Base-by-base conservation (phyloP, 2,113 vertebrate species). In the Hoplias malabaricus region DNA sequence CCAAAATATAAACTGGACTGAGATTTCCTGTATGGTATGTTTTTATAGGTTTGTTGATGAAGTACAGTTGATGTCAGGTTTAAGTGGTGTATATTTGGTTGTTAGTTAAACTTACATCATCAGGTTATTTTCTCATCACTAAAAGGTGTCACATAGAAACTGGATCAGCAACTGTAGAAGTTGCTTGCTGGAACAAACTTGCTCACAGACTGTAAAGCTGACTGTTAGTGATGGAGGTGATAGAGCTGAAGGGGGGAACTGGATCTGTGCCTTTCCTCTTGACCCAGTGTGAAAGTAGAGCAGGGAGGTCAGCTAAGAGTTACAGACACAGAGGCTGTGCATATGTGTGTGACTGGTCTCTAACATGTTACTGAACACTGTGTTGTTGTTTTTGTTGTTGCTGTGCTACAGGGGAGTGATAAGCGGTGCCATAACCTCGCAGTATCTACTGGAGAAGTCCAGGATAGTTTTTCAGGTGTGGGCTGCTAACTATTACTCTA, bases 361-460 rank as follows among this genome's bases (percentile, higher is more conserved):
- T 57, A 81, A 36, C 66, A 68, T 31, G 16, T 33, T 27, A 56
- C 16, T 57, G 50, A 54, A 57, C 14, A 4, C 25, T 77, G 40
- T 75, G 33, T 70, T 77, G 43, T 80, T 65, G 19, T 56, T 53
- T 7, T 48, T 31, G 46, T 70, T 42, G 2, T 5, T 68, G 38
- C 5, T 9, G 4, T 38, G 57, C 84, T 36, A 77, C 87, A 98
- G 95, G 43, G 95, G 96, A 59, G 87, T 96, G 86, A 96, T 99
- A 88, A 96, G 95, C 13, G 98, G 98, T 96, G 98, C 98, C 95
- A 96, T 98, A 94, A 99, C 96, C 83, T 98, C 98, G 54, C 98
- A 99, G 92, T 99, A 99, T 89, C 95, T 99, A 85, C 93, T 99
- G 77, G 98, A 99, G 93, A 99, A 98, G 80, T 99, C 98, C 78